Percentiles rank a stretch among this genome's conserved stretches.
phyloP scores from a whole-genome alignment of 2,888 invertebrate genomes.

The Steinernema carpocapsae region DNA sequence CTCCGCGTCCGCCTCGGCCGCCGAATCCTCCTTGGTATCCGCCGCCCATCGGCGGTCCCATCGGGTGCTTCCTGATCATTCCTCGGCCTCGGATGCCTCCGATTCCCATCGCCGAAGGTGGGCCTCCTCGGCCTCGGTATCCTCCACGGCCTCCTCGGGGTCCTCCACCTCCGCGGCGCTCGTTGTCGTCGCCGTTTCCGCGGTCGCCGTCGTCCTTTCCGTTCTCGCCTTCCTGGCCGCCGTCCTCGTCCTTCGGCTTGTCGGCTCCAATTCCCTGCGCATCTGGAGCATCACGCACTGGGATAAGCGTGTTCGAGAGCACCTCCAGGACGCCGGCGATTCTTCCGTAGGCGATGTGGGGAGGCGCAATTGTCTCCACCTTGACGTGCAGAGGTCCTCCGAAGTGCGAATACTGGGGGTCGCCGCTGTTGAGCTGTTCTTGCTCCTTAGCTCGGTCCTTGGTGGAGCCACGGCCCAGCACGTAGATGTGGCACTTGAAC shows the following conservation, averaged over 20 bases:
- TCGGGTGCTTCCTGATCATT: constrained; percentile 16
- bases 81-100: constrained; percentile 28
- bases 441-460: constrained; percentile 65
- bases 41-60: constrained; percentile 27
- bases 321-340: constrained; percentile 66
- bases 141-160: constrained; percentile 21
- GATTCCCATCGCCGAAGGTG: constrained; percentile 11
- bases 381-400: constrained; percentile 69
- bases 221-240: constrained; percentile 38
- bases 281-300: constrained; percentile 47
- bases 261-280: not conserved
- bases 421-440: constrained; percentile 65
- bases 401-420: constrained; percentile 68
- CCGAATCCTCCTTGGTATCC: constrained; percentile 27
- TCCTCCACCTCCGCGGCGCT: not conserved
- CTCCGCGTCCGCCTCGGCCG: constrained; percentile 35
- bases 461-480: constrained; percentile 68
- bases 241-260: constrained; percentile 32
- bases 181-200: not conserved
- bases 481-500: constrained; percentile 68
- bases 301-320: constrained; percentile 57
- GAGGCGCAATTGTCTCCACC: constrained; percentile 66
- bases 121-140: not conserved
- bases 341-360: constrained; percentile 65
- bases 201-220: not conserved